These are phyloP conservation scores for Botia almorhae DNA, from an alignment of 2,797 vertebrate genomes.

Conservation along the genomic window DNA sequence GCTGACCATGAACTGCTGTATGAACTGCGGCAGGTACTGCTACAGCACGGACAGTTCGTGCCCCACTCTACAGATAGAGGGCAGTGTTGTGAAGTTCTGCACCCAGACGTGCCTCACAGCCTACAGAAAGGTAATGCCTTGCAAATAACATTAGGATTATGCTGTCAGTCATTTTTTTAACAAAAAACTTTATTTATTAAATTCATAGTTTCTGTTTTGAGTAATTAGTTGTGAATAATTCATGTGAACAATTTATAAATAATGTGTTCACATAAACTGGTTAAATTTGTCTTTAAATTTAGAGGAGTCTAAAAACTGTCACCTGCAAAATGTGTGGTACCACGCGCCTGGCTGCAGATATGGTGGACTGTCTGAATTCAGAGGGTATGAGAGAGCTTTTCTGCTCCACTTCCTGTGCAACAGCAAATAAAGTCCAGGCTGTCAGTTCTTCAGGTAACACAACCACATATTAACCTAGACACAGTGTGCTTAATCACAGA, in stretches of 20 bases:
- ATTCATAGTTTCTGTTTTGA: too few species aligned
- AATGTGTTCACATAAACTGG: neutral
- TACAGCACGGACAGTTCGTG: constrained; percentile 82
- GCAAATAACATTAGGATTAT: neutral
- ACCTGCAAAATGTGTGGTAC: constrained; percentile 89
- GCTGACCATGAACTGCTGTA: constrained; percentile 91
- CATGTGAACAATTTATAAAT: too few species aligned
- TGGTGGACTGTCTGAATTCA: constrained; percentile 85
- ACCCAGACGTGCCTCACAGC: constrained; percentile 81
- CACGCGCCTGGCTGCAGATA: constrained; percentile 81
- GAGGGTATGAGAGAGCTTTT: constrained; percentile 89
- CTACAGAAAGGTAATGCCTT: constrained; percentile 85
- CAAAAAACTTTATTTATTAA: neutral
- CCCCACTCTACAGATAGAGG: constrained; percentile 85
- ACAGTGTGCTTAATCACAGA: neutral
- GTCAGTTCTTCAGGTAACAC: constrained; percentile 89
- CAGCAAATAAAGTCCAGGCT: constrained; percentile 89
- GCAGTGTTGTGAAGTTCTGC: constrained; percentile 87
- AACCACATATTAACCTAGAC: neutral
- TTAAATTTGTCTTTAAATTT: constrained; percentile 18
- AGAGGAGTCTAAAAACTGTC: constrained; percentile 87
- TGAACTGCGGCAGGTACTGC: constrained; percentile 87
- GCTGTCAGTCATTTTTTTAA: neutral
- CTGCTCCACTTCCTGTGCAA: constrained; percentile 92
- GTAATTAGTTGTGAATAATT: too few species aligned